These are phyloP conservation scores for Podotricha telesiphe DNA, from an alignment of 2,888 invertebrate species.

Conservation along the genomic window DNA sequence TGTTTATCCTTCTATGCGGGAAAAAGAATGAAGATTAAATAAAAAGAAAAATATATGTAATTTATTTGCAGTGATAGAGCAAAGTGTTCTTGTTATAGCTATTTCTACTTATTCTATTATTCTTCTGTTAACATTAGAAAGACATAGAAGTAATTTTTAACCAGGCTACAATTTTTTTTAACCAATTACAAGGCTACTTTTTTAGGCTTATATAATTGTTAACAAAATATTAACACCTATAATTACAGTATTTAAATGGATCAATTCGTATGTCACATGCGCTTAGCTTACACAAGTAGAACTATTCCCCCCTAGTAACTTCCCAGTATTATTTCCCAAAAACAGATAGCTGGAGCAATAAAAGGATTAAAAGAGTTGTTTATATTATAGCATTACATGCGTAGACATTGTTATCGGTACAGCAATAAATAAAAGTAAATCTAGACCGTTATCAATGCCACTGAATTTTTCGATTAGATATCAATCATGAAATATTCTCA, in stretches of 20 bases:
- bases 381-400: slow-evolving; percentile 48
- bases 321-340: slow-evolving; percentile 39
- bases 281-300: background rate
- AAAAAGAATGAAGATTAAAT: too few relatives aligned
- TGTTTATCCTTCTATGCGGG: too few relatives aligned
- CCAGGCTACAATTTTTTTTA: too few relatives aligned
- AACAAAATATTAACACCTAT: too few relatives aligned
- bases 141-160: background rate
- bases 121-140: background rate
- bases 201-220: too few relatives aligned
- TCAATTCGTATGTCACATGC: background rate
- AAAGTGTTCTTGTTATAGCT: background rate
- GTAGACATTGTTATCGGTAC: slow-evolving; percentile 50
- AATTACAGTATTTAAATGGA: background rate
- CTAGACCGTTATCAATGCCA: slow-evolving; percentile 61
- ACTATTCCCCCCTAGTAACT: slow-evolving; percentile 30
- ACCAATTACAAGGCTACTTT: too few relatives aligned
- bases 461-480: slow-evolving; percentile 52
- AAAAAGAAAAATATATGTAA: too few relatives aligned
- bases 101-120: background rate
- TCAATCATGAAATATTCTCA: slow-evolving; percentile 47
- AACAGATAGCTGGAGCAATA: slow-evolving; percentile 45
- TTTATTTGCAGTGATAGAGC: background rate
- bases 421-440: slow-evolving; percentile 62
- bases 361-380: slow-evolving; percentile 47